Evolutionary conservation across 1,140 invertebrate species (phyloP), one percentile per base, ranked within the genome.

Genomic region (Capitella teleta): DNA sequence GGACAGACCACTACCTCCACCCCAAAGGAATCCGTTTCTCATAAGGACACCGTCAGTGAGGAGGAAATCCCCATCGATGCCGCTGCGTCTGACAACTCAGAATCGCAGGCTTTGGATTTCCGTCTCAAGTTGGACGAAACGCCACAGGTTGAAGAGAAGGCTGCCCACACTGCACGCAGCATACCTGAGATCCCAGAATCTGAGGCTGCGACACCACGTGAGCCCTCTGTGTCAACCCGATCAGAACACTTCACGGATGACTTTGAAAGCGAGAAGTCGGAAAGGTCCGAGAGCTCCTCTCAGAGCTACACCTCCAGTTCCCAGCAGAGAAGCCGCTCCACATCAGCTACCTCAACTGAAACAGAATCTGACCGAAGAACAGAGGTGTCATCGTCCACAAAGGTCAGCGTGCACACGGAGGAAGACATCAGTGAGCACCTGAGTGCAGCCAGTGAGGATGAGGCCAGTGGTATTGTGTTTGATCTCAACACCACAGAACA

Each of bases 401-500:
- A 40, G 5, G 38, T 21, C 5, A 44, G 42, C n/a, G 26, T 44
- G 21, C 10, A 10, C 4, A 55, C 49, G 2, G 57, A 62, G 10
- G 58, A 60, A 1, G 59, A 60, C 23, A 56, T 60, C 46, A 59
- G 57, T 28, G 60, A 61, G 42, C 52, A 55, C 16, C 51, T 62
- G 18, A 57, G 56, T 18, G 38, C 18, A 34, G 38, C 23, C 19
- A 24, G 2, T 14, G 25, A 51, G 16, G 30, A 47, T 14, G 50
- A 19, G 3, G 26, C 10, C 12, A 37, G 36, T 37, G n/a, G 19
- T 24, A 40, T 19, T 8, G 10, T 10, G 38, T 8, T 40, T 40
- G 10, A 40, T 24, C 38, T 40, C 10, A 40, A 6, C 10, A n/a
- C 38, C 12, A 24, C 30, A 44, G 26, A n/a, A n/a, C 28, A n/a